These are phyloP conservation scores for Clistopyga incitator DNA, from an alignment of 2,888 invertebrate species.

Conservation along the genomic window DNA sequence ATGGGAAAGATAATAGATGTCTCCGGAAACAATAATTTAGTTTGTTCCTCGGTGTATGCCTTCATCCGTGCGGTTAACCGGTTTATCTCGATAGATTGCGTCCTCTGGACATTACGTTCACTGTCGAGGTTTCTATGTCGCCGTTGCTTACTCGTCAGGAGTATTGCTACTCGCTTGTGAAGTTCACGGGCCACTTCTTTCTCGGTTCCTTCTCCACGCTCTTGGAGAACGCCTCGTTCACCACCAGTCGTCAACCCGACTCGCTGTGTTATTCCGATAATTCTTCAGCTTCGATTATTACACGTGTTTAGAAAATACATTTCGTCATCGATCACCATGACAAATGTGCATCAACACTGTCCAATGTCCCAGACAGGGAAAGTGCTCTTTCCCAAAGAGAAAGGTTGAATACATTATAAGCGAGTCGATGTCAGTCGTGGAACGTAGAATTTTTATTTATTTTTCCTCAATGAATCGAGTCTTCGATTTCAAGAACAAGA, in stretches of 20 bases:
- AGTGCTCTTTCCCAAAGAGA: too few relatives aligned
- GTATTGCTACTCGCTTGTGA: slow-evolving; percentile 50
- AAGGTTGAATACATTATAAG: too few relatives aligned
- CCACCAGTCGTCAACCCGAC: neutral
- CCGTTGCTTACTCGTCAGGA: neutral
- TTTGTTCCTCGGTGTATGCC: neutral
- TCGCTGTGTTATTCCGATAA: slow-evolving; percentile 6
- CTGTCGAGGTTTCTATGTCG: slow-evolving; percentile 75
- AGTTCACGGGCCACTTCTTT: slow-evolving; percentile 74
- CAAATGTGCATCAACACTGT: too few relatives aligned
- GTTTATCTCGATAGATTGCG: slow-evolving; percentile 74
- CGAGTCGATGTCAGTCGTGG: too few relatives aligned
- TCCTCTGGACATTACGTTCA: slow-evolving; percentile 73
- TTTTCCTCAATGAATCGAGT: too few relatives aligned
- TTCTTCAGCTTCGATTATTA: slow-evolving; percentile 10
- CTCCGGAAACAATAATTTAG: neutral
- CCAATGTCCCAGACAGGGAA: too few relatives aligned
- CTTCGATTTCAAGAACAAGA: too few relatives aligned
- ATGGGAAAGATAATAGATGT: neutral
- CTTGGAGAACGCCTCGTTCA: slow-evolving; percentile 37
- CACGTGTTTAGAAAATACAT: neutral
- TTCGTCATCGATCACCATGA: too few relatives aligned
- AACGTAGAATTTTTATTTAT: too few relatives aligned
- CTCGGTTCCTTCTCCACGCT: slow-evolving; percentile 38
- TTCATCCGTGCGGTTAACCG: slow-evolving; percentile 67